These are phyloP conservation scores for Tenodera sinensis DNA, from an alignment of 2,888 invertebrate genomes.

Conservation along the genomic window DNA sequence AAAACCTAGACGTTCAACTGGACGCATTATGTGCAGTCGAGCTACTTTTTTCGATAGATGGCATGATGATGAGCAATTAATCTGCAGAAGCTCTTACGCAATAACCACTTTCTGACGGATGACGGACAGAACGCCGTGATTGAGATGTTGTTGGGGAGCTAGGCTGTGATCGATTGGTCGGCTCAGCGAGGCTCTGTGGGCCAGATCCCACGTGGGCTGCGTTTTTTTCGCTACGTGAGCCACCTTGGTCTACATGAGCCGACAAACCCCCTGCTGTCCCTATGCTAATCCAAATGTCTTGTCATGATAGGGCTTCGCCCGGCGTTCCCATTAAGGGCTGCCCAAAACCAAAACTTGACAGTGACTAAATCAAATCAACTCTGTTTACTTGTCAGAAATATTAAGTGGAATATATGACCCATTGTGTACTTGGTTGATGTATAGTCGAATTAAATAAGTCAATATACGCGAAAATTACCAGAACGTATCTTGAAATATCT, in stretches of 20 bases:
- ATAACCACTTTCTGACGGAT: not conserved
- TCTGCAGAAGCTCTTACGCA: not conserved
- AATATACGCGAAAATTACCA: too few species aligned
- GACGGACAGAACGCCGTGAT: not conserved
- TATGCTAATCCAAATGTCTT: not conserved
- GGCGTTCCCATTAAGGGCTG: not conserved
- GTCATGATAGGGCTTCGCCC: not conserved
- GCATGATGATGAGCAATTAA: not conserved
- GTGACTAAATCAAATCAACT: too few species aligned
- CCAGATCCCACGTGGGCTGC: constrained; percentile 14
- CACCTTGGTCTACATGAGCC: not conserved
- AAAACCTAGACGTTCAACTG: too few species aligned
- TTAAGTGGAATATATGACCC: too few species aligned
- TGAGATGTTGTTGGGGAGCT: not conserved
- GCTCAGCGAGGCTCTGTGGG: not conserved
- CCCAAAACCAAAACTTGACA: not conserved
- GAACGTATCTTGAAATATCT: too few species aligned
- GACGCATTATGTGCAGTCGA: too few species aligned
- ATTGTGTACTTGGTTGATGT: too few species aligned
- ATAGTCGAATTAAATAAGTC: too few species aligned
- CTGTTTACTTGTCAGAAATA: too few species aligned
- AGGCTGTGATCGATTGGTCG: constrained; percentile 4
- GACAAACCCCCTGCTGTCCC: not conserved
- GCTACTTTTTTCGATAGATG: not conserved
- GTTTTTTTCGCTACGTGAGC: not conserved